Percentiles rank a stretch among this genome's conserved stretches.
phyloP scores from a whole-genome alignment of 2,113 vertebrate genomes.

The Columba janthina region DNA sequence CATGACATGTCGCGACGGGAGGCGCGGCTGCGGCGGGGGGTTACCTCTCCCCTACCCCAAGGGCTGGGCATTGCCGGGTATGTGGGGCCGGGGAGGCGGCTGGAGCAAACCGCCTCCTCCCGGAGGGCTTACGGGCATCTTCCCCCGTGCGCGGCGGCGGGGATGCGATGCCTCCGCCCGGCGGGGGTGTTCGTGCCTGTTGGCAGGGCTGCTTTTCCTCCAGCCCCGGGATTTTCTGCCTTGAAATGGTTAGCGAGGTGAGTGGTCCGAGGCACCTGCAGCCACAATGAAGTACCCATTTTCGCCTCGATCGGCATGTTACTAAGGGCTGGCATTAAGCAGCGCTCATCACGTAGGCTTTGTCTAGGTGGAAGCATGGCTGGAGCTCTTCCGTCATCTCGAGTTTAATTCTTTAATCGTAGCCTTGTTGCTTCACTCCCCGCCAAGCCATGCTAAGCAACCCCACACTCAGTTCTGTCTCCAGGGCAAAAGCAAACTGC shows the following conservation, averaged over 20 bases:
- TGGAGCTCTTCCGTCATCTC: slow-evolving; percentile 51
- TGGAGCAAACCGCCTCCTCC: not conserved
- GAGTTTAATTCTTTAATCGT: slow-evolving; percentile 43
- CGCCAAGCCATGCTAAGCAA: not conserved
- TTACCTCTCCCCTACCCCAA: not conserved
- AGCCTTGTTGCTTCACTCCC: slow-evolving; percentile 33
- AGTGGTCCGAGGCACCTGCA: slow-evolving; percentile 43
- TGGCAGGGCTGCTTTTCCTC: not conserved
- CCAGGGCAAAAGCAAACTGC: not conserved
- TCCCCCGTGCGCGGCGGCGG: not conserved
- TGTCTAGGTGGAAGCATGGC: slow-evolving; percentile 45
- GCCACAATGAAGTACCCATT: not conserved
- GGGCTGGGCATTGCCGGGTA: not conserved
- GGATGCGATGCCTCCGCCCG: slow-evolving; percentile 16
- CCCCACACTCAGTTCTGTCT: not conserved
- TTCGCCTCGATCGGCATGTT: not conserved
- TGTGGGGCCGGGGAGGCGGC: not conserved
- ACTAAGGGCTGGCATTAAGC: not conserved
- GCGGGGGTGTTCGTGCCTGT: not conserved
- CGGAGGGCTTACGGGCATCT: not conserved
- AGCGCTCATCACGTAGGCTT: slow-evolving; percentile 31
- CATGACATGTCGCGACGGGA: slow-evolving; percentile 28
- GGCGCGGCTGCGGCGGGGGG: not conserved
- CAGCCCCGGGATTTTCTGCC: not conserved
- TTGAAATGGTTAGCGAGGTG: slow-evolving; percentile 15